Evolutionary conservation across 2,888 invertebrate species (phyloP), one percentile per base, ranked within the genome.

Genomic region (Drosophila falleni): DNA sequence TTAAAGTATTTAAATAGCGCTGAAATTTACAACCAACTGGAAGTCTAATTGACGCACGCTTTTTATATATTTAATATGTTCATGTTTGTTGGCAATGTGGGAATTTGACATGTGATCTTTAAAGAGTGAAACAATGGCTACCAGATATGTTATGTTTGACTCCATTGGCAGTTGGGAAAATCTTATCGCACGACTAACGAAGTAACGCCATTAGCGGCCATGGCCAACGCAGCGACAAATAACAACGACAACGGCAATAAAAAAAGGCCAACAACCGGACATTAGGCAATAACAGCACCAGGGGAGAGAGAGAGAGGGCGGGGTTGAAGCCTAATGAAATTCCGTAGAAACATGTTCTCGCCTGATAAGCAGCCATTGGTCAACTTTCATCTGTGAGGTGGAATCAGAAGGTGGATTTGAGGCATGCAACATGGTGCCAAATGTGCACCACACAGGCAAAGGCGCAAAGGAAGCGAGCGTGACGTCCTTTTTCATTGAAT

Each of bases 331-430:
- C 64, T 77, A 77, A 76, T 76, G 75, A 90, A 89, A 89, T 90
- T 90, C 86, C 81, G 74, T 59, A 74, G 85, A 89, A 89, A 83
- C 89, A 89, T 89, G 90, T 89, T 89, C 84, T 89, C 90, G 89
- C 90, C 89, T 90, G 89, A 89, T 89, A 89, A 90, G 89, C 74
- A 68, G 56, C 81, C 88, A 89, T 90, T 89, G 90, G 87, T 89
- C 81, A 90, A 75, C 80, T 63, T 15, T 53, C 16, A 33, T 68
- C 59, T 41, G 53, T 46, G 53, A 29, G 56, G 31, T 66, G 60
- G 56, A 13, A 37, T 51, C 54, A 15, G 29, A 5, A 31, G 49
- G 16, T 33, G 39, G 65, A 50, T 39, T n/a, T n/a, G n/a, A n/a
- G 60, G 72, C 82, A 81, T 83, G 81, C 87, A 80, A 84, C 62